Conservation (phyloP, 2,113 vertebrate genomes). For the Anthoscopus minutus region DNA sequence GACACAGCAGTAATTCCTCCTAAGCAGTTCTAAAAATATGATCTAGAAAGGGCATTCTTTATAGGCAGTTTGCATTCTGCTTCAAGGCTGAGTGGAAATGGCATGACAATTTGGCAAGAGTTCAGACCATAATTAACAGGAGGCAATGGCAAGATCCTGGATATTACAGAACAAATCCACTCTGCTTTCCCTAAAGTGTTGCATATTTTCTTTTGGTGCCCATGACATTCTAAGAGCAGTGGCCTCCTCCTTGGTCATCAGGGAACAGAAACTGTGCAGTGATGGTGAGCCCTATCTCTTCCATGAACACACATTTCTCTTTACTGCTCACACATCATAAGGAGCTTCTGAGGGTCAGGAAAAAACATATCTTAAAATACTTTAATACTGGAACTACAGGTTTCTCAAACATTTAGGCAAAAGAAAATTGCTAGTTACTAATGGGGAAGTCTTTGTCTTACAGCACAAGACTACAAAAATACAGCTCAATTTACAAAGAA, state of each 20-base stretch:
- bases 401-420: not conserved
- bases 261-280: not conserved
- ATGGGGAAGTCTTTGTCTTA: not conserved
- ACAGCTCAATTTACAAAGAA: not conserved
- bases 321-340: not conserved
- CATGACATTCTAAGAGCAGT: not conserved
- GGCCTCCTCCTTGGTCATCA: not conserved
- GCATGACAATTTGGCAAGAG: not conserved
- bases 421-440: not conserved
- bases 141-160: not conserved
- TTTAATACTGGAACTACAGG: not conserved
- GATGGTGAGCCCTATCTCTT: not conserved
- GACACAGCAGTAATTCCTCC: slow-evolving; percentile 12
- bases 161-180: not conserved
- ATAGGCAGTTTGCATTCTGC: slow-evolving; percentile 23
- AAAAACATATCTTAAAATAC: not conserved
- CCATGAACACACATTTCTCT: not conserved
- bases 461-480: not conserved
- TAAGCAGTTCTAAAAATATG: slow-evolving; percentile 45
- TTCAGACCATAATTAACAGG: slow-evolving; percentile 42
- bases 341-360: not conserved
- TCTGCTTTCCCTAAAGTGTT: not conserved
- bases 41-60: slow-evolving; percentile 22
- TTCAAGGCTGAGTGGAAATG: slow-evolving; percentile 10
- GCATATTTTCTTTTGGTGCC: not conserved